Conservation (phyloP, 2,888 invertebrate genomes). For the Entomobrya multifasciata region DNA sequence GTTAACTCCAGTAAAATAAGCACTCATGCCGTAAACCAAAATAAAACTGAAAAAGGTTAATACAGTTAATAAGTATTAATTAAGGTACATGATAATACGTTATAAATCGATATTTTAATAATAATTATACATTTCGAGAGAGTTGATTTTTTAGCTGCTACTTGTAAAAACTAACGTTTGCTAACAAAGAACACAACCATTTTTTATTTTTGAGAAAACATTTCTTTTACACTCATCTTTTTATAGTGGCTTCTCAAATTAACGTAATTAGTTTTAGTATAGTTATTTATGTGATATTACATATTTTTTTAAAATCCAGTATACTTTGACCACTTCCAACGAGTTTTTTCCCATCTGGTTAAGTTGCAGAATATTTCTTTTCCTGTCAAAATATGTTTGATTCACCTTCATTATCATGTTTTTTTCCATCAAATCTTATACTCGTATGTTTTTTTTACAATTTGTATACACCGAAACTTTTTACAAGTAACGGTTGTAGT, state of each 20-base stretch:
- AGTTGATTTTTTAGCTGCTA: slow-evolving; percentile 42
- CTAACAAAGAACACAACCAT: slow-evolving; percentile 49
- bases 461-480: too few species aligned
- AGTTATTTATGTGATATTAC: slow-evolving; percentile 32
- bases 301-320: slow-evolving; percentile 38
- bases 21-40: slow-evolving; percentile 38
- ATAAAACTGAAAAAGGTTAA: not conserved
- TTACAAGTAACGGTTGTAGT: too few species aligned
- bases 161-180: slow-evolving; percentile 47
- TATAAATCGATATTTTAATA: slow-evolving; percentile 41
- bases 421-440: too few species aligned
- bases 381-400: slow-evolving; percentile 31
- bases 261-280: too few species aligned
- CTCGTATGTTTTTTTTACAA: too few species aligned
- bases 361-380: slow-evolving; percentile 5
- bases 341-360: slow-evolving; percentile 2
- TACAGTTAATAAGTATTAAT: slow-evolving; percentile 31
- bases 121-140: slow-evolving; percentile 35
- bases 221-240: slow-evolving; percentile 1
- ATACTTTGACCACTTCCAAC: slow-evolving; percentile 45
- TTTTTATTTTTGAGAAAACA: slow-evolving; percentile 43
- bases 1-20: slow-evolving; percentile 23
- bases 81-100: slow-evolving; percentile 54
- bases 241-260: too few species aligned
- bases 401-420: not conserved